Evolutionary conservation across 1,140 invertebrate genomes (phyloP).

Genomic region (Heliconius congener): DNA sequence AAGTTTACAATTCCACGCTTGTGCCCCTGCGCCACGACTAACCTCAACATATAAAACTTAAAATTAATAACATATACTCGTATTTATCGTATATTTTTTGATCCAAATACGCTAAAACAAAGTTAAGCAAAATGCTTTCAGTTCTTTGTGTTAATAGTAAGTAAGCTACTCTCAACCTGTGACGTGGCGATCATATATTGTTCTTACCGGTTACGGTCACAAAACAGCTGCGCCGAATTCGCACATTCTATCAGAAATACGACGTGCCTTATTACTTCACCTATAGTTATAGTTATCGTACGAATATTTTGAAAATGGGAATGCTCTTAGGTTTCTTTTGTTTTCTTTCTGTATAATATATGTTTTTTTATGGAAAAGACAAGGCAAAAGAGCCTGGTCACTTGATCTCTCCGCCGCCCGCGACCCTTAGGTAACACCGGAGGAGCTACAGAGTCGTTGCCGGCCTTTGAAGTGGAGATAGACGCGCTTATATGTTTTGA

Average conservation of each 20-base stretch:
- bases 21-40: too few species aligned
- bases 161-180: not conserved
- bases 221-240: slow-evolving; percentile 60
- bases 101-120: not conserved
- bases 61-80: not conserved
- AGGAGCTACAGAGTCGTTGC: too few species aligned
- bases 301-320: slow-evolving; percentile 36
- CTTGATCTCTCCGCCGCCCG: too few species aligned
- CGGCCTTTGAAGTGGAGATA: too few species aligned
- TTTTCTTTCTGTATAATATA: not conserved
- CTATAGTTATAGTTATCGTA: slow-evolving; percentile 48
- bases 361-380: too few species aligned
- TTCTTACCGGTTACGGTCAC: slow-evolving; percentile 45
- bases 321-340: slow-evolving; percentile 22
- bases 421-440: too few species aligned
- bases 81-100: not conserved
- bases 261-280: slow-evolving; percentile 60
- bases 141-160: slow-evolving; percentile 1
- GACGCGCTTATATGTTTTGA: too few species aligned
- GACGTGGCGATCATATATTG: slow-evolving; percentile 19
- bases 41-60: too few species aligned
- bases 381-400: too few species aligned
- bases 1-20: too few species aligned
- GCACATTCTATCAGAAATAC: slow-evolving; percentile 61
- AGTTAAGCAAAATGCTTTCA: not conserved